Conservation (phyloP, 1,140 invertebrate species). For the Eupeodes corollae region DNA sequence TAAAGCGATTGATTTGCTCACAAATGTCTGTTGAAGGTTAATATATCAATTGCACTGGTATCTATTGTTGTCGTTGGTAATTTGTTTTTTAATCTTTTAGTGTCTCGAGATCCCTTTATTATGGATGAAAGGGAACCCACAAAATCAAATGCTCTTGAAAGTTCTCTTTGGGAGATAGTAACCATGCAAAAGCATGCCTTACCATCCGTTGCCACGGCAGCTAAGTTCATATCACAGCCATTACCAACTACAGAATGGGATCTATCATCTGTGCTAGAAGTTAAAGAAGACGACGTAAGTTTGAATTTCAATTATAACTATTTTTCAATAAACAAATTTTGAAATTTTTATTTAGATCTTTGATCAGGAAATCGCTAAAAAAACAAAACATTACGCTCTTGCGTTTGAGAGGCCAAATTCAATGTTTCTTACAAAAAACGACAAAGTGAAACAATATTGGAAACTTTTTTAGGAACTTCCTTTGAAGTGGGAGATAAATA, state of each 20-base stretch:
- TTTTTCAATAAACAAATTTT: conserved; percentile 6
- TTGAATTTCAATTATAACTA: not conserved
- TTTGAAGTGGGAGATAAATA: not conserved
- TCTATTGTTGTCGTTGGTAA: conserved; percentile 1
- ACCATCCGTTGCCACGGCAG: conserved; percentile 53
- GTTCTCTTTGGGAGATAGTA: conserved; percentile 85
- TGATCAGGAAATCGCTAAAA: conserved; percentile 50
- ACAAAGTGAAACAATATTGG: conserved; percentile 44
- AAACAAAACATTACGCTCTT: conserved; percentile 48
- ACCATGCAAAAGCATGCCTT: conserved; percentile 63
- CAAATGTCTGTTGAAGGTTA: conserved; percentile 37
- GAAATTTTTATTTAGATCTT: conserved; percentile 42
- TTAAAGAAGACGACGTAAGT: conserved; percentile 45
- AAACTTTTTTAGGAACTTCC: conserved; percentile 24
- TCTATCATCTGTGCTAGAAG: conserved; percentile 48
- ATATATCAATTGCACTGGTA: conserved; percentile 6
- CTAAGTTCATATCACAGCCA: conserved; percentile 53
- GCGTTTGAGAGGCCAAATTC: conserved; percentile 49
- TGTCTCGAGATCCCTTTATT: conserved; percentile 66
- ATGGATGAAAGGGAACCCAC: conserved; percentile 67
- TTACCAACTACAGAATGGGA: conserved; percentile 58
- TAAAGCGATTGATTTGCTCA: conserved; percentile 64
- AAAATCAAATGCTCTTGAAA: conserved; percentile 67
- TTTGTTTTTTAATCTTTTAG: conserved; percentile 17
- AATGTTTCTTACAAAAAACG: conserved; percentile 38